Evolutionary conservation across 2,113 vertebrate genomes (phyloP), one percentile per base, ranked within the genome.

Genomic region (Sphyrna mokarran): DNA sequence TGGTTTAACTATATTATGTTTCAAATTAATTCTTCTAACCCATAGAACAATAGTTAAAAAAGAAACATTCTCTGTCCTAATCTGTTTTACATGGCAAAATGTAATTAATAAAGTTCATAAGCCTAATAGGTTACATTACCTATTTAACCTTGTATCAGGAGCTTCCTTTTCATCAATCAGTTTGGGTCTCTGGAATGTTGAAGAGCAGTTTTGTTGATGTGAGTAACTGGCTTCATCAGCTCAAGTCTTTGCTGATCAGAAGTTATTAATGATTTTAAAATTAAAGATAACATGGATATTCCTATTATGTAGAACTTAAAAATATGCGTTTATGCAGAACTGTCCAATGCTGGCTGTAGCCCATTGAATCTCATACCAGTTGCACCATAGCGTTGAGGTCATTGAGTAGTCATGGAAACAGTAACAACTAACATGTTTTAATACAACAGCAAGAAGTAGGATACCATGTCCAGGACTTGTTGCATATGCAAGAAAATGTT

Each of bases 1-100:
- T 63, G 89, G 63, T 40, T 93, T 37, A 37, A 61, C 58, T 23
- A 18, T 93, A 68, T 93, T 18, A 68, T 93, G n/a, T 93, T 93
- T 93, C 89, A 93, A 40, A 63, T 93, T 33, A 66, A 37, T 66
- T 93, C 89, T 66, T 68, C 33, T 93, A 68, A 93, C 61, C 61
- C 61, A 93, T 66, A 33, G 58, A 93, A 61, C 33, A 66, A 22
- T 68, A 68, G 8, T 93, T 93, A 9, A 68, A 66, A 66, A 93
- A 66, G 29, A 91, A 61, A 91, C 5, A 6, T 40, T 66, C 9
- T 33, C 61, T 93, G 14, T 93, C 33, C 89, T 93, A 83, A 40
- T 83, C 37, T 40, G 16, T 40, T 83, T 83, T 43, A 83, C 37
- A 83, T 66, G 61, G 58, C 1, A 13, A 89, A 93, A 93, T 93